A percentile compares a stretch with the other conserved stretches of the same genome.
phyloP scores from a whole-genome alignment of 2,113 vertebrate species.

The human region DNA sequence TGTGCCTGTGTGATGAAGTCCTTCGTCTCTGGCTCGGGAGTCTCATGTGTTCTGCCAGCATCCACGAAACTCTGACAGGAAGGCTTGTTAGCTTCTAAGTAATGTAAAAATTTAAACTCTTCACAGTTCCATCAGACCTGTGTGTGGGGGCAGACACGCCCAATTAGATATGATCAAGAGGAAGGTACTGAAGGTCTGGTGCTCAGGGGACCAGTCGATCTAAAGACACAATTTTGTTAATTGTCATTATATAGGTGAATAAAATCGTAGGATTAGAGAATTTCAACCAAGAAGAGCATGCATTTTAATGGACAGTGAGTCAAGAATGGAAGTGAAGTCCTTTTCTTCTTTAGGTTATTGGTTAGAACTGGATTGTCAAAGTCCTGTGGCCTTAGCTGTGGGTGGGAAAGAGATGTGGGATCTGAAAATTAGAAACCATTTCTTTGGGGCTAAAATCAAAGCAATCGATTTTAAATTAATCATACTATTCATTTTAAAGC shows the following conservation, averaged over 20 bases:
- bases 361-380: background rate
- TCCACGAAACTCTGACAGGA: background rate
- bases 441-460: slow-evolving; percentile 49
- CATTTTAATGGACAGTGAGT: background rate
- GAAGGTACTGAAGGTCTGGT: background rate
- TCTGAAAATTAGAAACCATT: background rate
- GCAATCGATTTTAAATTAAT: background rate
- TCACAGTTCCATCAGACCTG: background rate
- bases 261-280: background rate
- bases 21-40: background rate
- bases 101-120: background rate
- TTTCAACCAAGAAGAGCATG: background rate
- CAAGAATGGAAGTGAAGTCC: background rate
- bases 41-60: background rate
- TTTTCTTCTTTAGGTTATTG: background rate
- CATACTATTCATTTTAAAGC: slow-evolving; percentile 24
- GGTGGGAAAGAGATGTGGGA: accelerated
- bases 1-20: background rate
- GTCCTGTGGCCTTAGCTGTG: too few species aligned
- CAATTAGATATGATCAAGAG: background rate
- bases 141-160: too few species aligned
- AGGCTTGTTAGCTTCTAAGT: background rate
- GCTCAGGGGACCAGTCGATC: background rate
- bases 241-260: background rate
- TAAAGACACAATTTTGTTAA: background rate